Percentiles rank a stretch among this genome's conserved stretches.
Conservation (phyloP, 2,888 invertebrate genomes). For the Theretra japonica region DNA sequence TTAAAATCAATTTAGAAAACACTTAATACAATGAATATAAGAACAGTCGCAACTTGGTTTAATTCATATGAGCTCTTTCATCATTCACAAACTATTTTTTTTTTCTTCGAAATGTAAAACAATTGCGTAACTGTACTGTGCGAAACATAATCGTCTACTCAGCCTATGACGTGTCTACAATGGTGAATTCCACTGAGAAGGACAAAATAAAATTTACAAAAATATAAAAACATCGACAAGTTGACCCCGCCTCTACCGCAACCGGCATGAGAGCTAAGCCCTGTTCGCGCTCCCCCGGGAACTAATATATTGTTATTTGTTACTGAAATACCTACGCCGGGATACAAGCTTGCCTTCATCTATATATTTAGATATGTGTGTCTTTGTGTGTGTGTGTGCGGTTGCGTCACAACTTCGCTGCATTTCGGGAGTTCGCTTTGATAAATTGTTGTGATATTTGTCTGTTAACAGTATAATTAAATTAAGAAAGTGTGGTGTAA, state of each 20-base stretch:
- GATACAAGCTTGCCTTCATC: slow-evolving; percentile 38
- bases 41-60: too few relatives aligned
- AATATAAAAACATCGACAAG: slow-evolving; percentile 32
- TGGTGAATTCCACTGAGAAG: too few relatives aligned
- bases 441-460: not conserved
- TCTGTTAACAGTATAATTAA: not conserved
- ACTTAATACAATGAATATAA: too few relatives aligned
- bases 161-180: too few relatives aligned
- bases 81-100: too few relatives aligned
- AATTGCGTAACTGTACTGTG: too few relatives aligned
- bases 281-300: slow-evolving; percentile 72
- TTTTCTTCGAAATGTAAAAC: too few relatives aligned
- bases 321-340: slow-evolving; percentile 55
- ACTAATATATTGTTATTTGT: slow-evolving; percentile 77
- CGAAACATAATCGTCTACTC: too few relatives aligned
- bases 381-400: too few relatives aligned
- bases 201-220: not conserved
- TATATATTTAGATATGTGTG: not conserved
- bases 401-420: not conserved
- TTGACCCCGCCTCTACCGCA: slow-evolving; percentile 46
- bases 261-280: slow-evolving; percentile 73
- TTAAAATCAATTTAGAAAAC: too few relatives aligned
- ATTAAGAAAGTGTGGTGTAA: too few relatives aligned
- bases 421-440: not conserved
- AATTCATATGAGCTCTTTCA: too few relatives aligned